Conservation (phyloP, 2,888 invertebrate genomes). For the Cataglyphis altisquamis region DNA sequence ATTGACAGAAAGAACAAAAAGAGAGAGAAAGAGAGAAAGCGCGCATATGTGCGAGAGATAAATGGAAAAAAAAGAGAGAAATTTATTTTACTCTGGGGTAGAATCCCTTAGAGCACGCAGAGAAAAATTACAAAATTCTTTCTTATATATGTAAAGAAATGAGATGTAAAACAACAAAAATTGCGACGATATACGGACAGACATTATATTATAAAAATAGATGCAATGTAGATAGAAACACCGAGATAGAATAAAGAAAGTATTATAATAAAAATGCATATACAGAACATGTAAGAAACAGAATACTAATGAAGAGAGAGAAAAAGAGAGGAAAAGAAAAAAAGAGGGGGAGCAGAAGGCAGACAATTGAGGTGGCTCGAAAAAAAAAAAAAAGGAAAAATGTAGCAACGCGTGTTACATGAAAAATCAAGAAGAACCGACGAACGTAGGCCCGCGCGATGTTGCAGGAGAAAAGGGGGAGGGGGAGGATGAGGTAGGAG, state of each 20-base stretch:
- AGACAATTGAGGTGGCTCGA: constrained; percentile 20
- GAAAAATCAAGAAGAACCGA: constrained; percentile 29
- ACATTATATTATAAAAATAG: neutral
- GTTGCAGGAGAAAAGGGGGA: neutral
- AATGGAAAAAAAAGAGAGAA: constrained; percentile 7
- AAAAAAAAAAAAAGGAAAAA: constrained; percentile 6
- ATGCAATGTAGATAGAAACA: neutral
- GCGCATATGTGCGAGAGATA: neutral
- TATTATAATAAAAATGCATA: neutral
- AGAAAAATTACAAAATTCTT: constrained; percentile 31
- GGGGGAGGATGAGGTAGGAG: neutral
- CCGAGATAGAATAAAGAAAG: constrained; percentile 6
- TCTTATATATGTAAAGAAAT: neutral
- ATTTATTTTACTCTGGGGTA: constrained; percentile 35
- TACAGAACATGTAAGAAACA: neutral
- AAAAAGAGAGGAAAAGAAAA: neutral
- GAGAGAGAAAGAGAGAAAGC: neutral
- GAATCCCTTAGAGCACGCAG: neutral
- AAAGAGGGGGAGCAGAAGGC: neutral
- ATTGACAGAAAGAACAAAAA: neutral
- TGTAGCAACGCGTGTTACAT: constrained; percentile 17
- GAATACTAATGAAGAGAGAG: constrained; percentile 7
- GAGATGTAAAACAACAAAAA: neutral
- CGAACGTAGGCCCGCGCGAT: constrained; percentile 6
- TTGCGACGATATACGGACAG: neutral